These are phyloP conservation scores for Rotaria macrura DNA, from an alignment of 2,888 invertebrate genomes.

Conservation along the genomic window DNA sequence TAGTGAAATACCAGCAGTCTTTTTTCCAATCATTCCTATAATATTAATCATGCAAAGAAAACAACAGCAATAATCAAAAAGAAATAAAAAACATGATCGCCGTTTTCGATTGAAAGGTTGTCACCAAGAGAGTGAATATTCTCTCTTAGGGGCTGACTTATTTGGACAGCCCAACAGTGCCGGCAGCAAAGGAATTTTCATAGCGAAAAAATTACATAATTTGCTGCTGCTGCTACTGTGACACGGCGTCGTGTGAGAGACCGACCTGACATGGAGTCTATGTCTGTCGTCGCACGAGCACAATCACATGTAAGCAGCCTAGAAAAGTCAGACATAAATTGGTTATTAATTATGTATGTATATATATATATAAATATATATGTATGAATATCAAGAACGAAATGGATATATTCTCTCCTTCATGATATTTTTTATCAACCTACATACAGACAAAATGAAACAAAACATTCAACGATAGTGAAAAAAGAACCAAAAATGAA, in stretches of 20 bases:
- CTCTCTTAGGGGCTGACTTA: not conserved
- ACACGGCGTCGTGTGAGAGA: not conserved
- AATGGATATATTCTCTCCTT: not conserved
- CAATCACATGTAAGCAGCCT: not conserved
- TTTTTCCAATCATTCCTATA: not conserved
- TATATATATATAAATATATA: not conserved
- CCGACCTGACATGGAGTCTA: not conserved
- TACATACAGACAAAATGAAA: not conserved
- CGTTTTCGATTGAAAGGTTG: not conserved
- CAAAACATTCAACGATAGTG: not conserved
- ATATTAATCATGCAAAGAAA: not conserved
- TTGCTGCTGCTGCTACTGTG: not conserved
- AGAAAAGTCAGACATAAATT: not conserved
- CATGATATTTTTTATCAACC: not conserved
- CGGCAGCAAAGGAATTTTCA: not conserved
- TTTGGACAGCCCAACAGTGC: not conserved
- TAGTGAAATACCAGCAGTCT: not conserved
- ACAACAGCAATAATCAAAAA: not conserved
- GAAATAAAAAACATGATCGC: not conserved
- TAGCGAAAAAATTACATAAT: not conserved
- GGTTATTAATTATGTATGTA: not conserved
- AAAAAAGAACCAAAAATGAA: not conserved
- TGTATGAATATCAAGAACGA: not conserved
- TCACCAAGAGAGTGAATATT: not conserved
- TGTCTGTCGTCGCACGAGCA: not conserved